Evolutionary conservation across 2,888 invertebrate genomes (phyloP).

Genomic region (Erebia palarica): DNA sequence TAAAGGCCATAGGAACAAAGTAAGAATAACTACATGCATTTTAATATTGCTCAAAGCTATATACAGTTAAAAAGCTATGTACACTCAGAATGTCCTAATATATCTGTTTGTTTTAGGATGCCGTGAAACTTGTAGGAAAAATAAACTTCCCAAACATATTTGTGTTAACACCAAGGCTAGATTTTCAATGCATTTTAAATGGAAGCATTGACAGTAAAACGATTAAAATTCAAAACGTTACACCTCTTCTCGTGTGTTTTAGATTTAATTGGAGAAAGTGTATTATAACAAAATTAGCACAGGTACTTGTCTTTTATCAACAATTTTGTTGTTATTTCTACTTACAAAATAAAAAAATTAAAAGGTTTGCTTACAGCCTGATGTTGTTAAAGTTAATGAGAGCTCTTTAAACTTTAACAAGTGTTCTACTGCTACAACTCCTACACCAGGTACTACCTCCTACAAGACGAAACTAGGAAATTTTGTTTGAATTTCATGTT

Average conservation of each 20-base stretch:
- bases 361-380: slow-evolving; percentile 1
- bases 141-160: slow-evolving; percentile 87
- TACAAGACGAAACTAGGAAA: no score
- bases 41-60: neutral
- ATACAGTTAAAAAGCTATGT: no score
- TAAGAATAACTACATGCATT: slow-evolving; percentile 34
- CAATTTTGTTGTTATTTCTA: neutral
- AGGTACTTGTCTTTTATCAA: slow-evolving; percentile 47
- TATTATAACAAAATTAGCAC: slow-evolving; percentile 45
- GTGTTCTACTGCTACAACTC: slow-evolving; percentile 44
- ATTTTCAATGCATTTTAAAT: slow-evolving; percentile 84
- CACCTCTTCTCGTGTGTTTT: slow-evolving; percentile 69
- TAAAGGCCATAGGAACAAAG: slow-evolving; percentile 74
- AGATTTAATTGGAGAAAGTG: slow-evolving; percentile 68
- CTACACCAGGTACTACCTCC: slow-evolving; percentile 42
- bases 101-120: slow-evolving; percentile 77
- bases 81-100: neutral
- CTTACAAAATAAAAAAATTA: neutral
- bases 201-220: slow-evolving; percentile 65
- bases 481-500: no score
- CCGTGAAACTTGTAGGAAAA: slow-evolving; percentile 83
- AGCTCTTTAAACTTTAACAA: slow-evolving; percentile 42
- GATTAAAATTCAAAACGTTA: slow-evolving; percentile 69
- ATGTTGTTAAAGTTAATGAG: slow-evolving; percentile 7
- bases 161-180: slow-evolving; percentile 78